Conservation (phyloP, 2,888 invertebrate species). For the Drosophila nigricruria region DNA sequence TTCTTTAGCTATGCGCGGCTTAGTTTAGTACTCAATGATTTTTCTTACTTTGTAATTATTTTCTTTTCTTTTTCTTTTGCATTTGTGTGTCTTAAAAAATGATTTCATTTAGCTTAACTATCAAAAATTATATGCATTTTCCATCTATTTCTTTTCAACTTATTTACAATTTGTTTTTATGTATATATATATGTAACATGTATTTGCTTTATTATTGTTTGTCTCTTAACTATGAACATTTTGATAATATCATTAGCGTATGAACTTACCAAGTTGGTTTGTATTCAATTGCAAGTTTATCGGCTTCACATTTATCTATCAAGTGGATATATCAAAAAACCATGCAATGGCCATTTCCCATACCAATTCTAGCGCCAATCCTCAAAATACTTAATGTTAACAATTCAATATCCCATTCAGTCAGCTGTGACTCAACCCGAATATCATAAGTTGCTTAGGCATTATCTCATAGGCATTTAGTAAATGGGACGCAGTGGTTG, state of each 20-base stretch:
- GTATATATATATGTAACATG: constrained; percentile 4
- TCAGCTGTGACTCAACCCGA: constrained; percentile 42
- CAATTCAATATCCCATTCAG: constrained; percentile 52
- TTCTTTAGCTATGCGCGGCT: constrained; percentile 38
- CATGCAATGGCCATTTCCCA: constrained; percentile 52
- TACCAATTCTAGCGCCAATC: constrained; percentile 42
- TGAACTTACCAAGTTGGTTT: constrained; percentile 26
- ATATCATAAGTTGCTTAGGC: constrained; percentile 34
- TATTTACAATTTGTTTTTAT: constrained; percentile 62
- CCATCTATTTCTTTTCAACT: constrained; percentile 43
- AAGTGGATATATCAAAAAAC: constrained; percentile 61
- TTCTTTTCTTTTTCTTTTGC: constrained; percentile 11
- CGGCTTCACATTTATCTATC: constrained; percentile 57
- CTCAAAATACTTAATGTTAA: constrained; percentile 59
- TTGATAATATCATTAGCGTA: constrained; percentile 68
- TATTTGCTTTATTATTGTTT: constrained; percentile 44
- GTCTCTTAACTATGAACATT: constrained; percentile 79
- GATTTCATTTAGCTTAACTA: constrained; percentile 66
- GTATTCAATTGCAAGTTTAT: constrained; percentile 5
- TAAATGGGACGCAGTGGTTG: constrained; percentile 40
- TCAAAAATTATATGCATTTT: constrained; percentile 65
- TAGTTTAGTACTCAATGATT: constrained; percentile 42
- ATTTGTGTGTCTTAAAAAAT: constrained; percentile 54
- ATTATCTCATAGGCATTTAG: constrained; percentile 29
- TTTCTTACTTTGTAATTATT: constrained; percentile 11